Percentiles rank a stretch among this genome's conserved stretches.
Conservation (phyloP, 2,888 invertebrate genomes). For the Rhogogaster chlorosoma region DNA sequence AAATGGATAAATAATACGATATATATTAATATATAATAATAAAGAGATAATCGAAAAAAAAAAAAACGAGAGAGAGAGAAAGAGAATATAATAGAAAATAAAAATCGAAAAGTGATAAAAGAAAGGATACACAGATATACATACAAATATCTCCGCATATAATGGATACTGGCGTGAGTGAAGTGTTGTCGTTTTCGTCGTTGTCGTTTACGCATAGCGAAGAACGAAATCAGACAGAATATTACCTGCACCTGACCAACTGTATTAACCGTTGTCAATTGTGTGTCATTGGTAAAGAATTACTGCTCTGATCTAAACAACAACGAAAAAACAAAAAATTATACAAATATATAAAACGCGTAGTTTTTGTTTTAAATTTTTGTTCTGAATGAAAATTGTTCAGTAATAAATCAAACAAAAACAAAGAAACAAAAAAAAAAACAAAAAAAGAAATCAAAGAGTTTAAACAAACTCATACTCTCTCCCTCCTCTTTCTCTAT, state of each 20-base stretch:
- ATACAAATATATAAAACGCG: not conserved
- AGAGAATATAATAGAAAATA: not conserved
- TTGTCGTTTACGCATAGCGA: constrained; percentile 37
- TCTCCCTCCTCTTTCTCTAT: not conserved
- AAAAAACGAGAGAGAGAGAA: not conserved
- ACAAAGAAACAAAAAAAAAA: not conserved
- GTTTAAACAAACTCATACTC: not conserved
- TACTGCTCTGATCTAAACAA: not conserved
- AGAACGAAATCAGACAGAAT: constrained; percentile 41
- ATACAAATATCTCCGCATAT: constrained; percentile 56
- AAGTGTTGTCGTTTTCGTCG: constrained; percentile 53
- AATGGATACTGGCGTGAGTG: constrained; percentile 68
- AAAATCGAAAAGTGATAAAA: not conserved
- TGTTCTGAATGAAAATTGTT: not conserved
- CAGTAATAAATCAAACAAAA: not conserved
- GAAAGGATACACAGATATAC: not conserved
- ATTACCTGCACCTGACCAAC: not conserved
- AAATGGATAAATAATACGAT: not conserved
- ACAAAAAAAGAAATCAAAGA: not conserved
- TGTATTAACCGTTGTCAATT: not conserved
- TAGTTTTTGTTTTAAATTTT: not conserved
- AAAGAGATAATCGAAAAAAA: not conserved
- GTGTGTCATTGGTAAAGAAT: not conserved
- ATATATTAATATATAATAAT: not conserved
- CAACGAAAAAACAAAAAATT: not conserved